Base-by-base conservation (phyloP, 2,113 vertebrate genomes). In the Amphiprion ocellaris region DNA sequence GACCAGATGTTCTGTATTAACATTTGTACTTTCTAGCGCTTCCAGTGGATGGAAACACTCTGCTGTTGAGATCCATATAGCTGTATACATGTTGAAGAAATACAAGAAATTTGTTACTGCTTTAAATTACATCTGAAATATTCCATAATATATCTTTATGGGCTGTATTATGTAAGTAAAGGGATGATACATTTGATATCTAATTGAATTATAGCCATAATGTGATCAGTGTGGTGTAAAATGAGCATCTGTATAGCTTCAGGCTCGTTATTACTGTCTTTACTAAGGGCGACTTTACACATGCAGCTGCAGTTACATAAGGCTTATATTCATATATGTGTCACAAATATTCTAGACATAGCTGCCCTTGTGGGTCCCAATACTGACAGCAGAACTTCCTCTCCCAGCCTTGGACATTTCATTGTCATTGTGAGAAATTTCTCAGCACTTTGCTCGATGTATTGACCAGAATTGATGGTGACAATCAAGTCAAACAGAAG, bases 401-500 rank as follows among this genome's bases (percentile, higher is more conserved):
- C 64, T 63, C 52, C 33, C 28, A 24, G 33, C 47, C 62, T 58
- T 41, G 39, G 74, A 70, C 69, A 53, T 80, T 75, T 81, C 50
- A 56, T 11, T 77, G 54, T 80, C 80, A 79, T n/a, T 39, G 81
- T 68, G 63, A 74, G 53, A 75, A 33, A 64, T 46, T 75, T 77
- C 77, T 69, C 73, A 15, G 28, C 60, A 46, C 65, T 26, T 54
- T 63, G 49, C 52, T 16, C 50, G 17, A 81, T 16, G 72, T 79
- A 76, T 69, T 92, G 85, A 92, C 69, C 86, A 88, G 75, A 87
- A 92, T 89, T 14, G 10, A 74, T 82, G 83, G 76, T 82, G 90
- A 92, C 85, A 88, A 87, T 91, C 81, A 88, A 91, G 85, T 89
- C 90, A 92, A 84, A 92, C 89, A 92, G 90, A 91, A 89, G 82